Conservation (phyloP, 2,797 vertebrate genomes). For the Gouania willdenowi region DNA sequence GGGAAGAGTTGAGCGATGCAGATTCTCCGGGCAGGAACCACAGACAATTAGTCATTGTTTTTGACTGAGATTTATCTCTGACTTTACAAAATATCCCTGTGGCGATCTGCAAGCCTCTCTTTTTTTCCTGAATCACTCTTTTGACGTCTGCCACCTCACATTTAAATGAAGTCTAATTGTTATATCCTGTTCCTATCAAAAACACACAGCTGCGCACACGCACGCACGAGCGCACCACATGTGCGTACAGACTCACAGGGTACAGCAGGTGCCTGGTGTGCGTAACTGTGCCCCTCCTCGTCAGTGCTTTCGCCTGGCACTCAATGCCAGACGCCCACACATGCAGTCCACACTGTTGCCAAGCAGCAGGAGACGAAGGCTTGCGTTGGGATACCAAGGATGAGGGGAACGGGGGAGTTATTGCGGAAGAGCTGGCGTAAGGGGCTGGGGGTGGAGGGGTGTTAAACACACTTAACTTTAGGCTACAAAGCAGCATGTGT, state of each 20-base stretch:
- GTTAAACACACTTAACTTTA: slow-evolving; percentile 46
- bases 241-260: slow-evolving; percentile 9
- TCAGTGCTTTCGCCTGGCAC: slow-evolving; percentile 61
- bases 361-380: slow-evolving; percentile 72
- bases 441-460: neutral
- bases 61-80: slow-evolving; percentile 9
- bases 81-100: slow-evolving; percentile 7
- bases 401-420: neutral
- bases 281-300: slow-evolving; percentile 58
- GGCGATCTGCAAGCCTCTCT: slow-evolving; percentile 14
- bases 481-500: slow-evolving; percentile 29
- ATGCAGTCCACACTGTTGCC: slow-evolving; percentile 71
- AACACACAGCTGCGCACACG: neutral
- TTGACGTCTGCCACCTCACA: slow-evolving; percentile 21
- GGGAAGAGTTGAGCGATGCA: slow-evolving; percentile 11
- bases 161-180: slow-evolving; percentile 35
- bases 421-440: slow-evolving; percentile 13
- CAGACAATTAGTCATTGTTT: slow-evolving; percentile 6
- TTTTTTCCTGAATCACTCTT: slow-evolving; percentile 28
- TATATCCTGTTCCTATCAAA: slow-evolving; percentile 15
- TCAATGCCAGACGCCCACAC: slow-evolving; percentile 62
- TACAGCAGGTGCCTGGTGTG: slow-evolving; percentile 51
- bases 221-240: slow-evolving; percentile 6
- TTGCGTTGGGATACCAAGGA: slow-evolving; percentile 26
- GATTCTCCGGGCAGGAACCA: neutral